A percentile compares a stretch with the other conserved stretches of the same genome.
Conservation (phyloP, 2,113 vertebrate species). For the Lophotis ruficrista region DNA sequence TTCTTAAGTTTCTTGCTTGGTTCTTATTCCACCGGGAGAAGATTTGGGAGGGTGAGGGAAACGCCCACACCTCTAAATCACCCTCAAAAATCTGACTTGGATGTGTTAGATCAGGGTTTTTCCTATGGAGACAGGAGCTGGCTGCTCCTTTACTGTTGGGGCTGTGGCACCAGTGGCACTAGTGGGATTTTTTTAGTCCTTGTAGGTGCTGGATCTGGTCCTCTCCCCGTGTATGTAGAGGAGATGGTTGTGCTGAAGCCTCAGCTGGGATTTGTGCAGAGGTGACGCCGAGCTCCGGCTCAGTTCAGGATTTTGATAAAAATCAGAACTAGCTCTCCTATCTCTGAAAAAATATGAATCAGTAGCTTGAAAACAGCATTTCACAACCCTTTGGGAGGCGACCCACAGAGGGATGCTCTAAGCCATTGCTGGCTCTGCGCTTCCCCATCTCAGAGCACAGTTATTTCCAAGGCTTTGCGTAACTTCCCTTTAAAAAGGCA, state of each 20-base stretch:
- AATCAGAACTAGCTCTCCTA: neutral
- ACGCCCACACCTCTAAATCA: fast-evolving
- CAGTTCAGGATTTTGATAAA: neutral
- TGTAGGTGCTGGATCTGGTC: fast-evolving
- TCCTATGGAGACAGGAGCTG: fast-evolving
- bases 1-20: neutral
- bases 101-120: neutral
- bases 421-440: fast-evolving
- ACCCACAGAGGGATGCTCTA: fast-evolving
- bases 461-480: neutral
- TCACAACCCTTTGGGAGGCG: fast-evolving
- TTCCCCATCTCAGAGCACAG: fast-evolving
- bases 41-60: no score
- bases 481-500: neutral
- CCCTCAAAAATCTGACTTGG: neutral
- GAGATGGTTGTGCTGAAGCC: neutral
- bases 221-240: no score
- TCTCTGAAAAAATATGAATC: neutral
- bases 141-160: neutral
- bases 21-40: neutral
- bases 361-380: neutral
- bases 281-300: neutral
- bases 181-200: neutral
- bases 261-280: neutral
- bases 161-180: neutral